These are phyloP conservation scores for Coreoperca whiteheadi DNA, from an alignment of 2,113 vertebrate genomes.

Conservation along the genomic window DNA sequence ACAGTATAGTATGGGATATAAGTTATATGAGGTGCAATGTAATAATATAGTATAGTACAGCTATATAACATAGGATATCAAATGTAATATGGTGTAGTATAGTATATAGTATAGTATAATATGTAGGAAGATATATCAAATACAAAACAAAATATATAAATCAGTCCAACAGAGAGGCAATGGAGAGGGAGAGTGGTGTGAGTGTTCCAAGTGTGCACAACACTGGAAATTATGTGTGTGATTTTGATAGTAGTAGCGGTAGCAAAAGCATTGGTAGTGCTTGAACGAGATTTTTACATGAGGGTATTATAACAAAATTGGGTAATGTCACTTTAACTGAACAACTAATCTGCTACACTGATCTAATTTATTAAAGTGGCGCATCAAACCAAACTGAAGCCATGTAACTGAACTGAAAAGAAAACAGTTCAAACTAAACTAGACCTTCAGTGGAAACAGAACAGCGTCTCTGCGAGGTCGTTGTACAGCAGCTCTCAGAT, in stretches of 20 bases:
- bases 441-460: neutral
- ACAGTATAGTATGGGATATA: too few relatives aligned
- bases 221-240: too few relatives aligned
- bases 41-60: too few relatives aligned
- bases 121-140: too few relatives aligned
- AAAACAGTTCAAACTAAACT: neutral
- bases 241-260: neutral
- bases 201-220: too few relatives aligned
- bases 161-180: too few relatives aligned
- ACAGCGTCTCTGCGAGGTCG: neutral
- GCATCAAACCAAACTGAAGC: neutral
- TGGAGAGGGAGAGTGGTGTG: too few relatives aligned
- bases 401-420: neutral
- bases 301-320: neutral
- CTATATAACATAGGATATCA: too few relatives aligned
- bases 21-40: too few relatives aligned
- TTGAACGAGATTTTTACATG: neutral
- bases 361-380: neutral
- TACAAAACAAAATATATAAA: too few relatives aligned
- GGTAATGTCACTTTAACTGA: neutral
- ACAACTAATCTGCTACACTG: neutral
- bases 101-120: too few relatives aligned
- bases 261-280: neutral
- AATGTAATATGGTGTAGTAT: too few relatives aligned
- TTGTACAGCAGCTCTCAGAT: conserved; percentile 9